These are phyloP conservation scores for Empidonax alnorum DNA, from an alignment of 2,113 vertebrate genomes.

Conservation along the genomic window DNA sequence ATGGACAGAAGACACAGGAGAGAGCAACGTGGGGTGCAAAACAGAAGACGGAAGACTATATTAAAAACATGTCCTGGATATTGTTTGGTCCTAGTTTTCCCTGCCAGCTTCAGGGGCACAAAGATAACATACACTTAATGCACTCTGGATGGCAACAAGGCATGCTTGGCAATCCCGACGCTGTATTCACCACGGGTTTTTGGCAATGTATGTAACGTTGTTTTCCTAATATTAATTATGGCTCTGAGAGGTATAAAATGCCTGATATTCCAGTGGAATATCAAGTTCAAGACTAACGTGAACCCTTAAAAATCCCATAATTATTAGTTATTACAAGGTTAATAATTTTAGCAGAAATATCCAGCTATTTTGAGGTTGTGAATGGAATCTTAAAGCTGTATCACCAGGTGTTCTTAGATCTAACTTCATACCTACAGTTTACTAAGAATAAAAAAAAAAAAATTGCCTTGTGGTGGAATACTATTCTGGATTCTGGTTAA, in stretches of 20 bases:
- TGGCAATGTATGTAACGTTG: background rate
- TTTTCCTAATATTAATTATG: background rate
- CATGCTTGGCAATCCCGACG: background rate
- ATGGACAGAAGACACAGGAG: background rate
- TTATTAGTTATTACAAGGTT: background rate
- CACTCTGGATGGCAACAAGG: background rate
- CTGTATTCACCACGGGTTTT: background rate
- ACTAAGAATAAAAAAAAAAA: background rate
- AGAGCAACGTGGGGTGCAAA: background rate
- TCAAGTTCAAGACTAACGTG: background rate
- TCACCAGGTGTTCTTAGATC: background rate
- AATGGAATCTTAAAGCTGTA: background rate
- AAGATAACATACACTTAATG: background rate
- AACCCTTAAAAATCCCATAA: background rate
- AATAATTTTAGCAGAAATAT: constrained; percentile 33
- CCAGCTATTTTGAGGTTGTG: background rate
- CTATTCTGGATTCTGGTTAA: background rate
- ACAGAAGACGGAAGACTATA: background rate
- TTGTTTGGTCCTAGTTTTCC: background rate
- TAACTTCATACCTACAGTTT: background rate
- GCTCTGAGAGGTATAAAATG: background rate
- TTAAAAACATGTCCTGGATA: background rate
- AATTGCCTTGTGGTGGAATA: background rate
- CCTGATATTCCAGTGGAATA: background rate
- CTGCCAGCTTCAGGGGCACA: background rate